phyloP scores from a whole-genome alignment of 2,797 vertebrate genomes.

The Tadarida brasiliensis region DNA sequence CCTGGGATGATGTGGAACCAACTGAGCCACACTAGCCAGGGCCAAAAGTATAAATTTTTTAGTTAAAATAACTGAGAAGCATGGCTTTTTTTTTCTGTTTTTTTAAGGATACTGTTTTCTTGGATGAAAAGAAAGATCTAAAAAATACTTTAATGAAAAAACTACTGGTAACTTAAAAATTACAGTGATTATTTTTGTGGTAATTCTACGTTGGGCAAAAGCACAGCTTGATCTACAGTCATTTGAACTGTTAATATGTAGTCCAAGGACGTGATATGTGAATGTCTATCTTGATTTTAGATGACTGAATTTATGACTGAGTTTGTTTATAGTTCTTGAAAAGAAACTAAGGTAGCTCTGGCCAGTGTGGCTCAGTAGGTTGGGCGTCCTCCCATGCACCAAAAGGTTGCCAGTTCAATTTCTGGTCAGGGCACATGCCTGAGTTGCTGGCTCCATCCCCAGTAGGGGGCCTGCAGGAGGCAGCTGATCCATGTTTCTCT shows the following conservation, averaged over 20 bases:
- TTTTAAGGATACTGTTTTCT: neutral
- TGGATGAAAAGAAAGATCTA: constrained; percentile 42
- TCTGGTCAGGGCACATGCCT: neutral
- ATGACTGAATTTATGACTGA: constrained; percentile 34
- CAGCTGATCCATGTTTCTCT: neutral
- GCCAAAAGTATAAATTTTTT: constrained; percentile 37
- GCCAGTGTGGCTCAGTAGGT: neutral
- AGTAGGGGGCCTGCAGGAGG: neutral
- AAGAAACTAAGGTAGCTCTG: constrained; percentile 39
- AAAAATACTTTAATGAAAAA: constrained; percentile 64
- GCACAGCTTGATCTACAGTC: neutral
- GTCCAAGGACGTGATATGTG: neutral
- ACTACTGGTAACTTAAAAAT: neutral
- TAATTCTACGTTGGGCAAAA: constrained; percentile 39
- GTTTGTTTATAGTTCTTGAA: constrained; percentile 63
- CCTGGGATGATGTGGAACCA: neutral
- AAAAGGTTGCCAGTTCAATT: neutral
- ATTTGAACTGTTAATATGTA: constrained; percentile 46
- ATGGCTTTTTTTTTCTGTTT: neutral
- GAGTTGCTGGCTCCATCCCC: neutral
- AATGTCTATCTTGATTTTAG: constrained; percentile 42
- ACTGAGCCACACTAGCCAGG: neutral
- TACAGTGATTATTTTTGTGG: constrained; percentile 40
- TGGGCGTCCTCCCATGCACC: neutral
- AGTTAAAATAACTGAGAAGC: constrained; percentile 30